Evolutionary conservation across 2,113 vertebrate species (phyloP).

Genomic region (Cephalopholis sonnerati): DNA sequence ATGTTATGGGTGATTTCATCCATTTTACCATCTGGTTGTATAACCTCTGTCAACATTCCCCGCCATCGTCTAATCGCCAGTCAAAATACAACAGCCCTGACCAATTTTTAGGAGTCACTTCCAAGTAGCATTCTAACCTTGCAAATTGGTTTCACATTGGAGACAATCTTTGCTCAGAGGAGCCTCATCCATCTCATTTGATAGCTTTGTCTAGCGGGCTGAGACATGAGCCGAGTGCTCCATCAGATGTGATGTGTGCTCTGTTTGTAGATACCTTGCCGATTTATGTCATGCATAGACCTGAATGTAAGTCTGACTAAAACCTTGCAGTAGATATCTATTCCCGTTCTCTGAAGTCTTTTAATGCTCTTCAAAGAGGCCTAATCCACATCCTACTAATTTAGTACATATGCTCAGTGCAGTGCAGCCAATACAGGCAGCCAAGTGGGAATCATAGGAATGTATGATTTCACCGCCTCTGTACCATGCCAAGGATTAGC

Average conservation of each 20-base stretch:
- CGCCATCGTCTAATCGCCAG: constrained; percentile 28
- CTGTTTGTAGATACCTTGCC: background rate
- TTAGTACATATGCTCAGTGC: constrained; percentile 59
- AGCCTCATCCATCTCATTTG: constrained; percentile 1
- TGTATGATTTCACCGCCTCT: constrained; percentile 74
- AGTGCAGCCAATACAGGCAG: constrained; percentile 47
- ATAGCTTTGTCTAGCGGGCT: constrained; percentile 29
- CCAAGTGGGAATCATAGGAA: constrained; percentile 67
- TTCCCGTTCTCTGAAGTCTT: constrained; percentile 24
- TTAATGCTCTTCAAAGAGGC: constrained; percentile 17
- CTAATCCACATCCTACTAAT: constrained; percentile 52
- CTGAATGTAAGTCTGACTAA: background rate
- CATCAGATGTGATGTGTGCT: background rate
- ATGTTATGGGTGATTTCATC: constrained; percentile 46
- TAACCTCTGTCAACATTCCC: constrained; percentile 51
- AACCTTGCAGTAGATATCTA: constrained; percentile 8
- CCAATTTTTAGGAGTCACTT: constrained; percentile 38
- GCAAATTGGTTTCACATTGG: constrained; percentile 68
- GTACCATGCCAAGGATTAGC: constrained; percentile 66
- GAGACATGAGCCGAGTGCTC: background rate
- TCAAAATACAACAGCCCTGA: constrained; percentile 50
- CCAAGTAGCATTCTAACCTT: constrained; percentile 52
- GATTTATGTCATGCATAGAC: background rate
- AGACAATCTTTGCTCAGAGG: constrained; percentile 39
- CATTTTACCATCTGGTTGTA: constrained; percentile 39